Base-by-base conservation (phyloP, 2,797 vertebrate genomes). In the Leuciscus waleckii region DNA sequence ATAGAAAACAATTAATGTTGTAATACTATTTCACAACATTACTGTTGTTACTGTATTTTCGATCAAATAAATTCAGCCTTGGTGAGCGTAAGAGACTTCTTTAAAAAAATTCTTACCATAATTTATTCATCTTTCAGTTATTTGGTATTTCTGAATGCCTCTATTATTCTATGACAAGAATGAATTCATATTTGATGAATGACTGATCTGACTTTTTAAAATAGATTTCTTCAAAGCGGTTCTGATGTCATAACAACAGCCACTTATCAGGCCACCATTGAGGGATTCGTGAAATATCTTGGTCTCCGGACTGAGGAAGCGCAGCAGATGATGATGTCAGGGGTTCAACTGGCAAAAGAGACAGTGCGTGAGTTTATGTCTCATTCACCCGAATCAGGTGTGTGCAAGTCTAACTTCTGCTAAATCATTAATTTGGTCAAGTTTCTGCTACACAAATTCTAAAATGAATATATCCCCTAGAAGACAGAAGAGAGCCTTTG, bases 201-300 rank as follows among this genome's bases (percentile, higher is more conserved):
- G 63, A n/a, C n/a, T 63, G 7, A 35, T 69, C 21, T 37, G 8
- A 16, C 21, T n/a, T 54, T 46, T 80, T 49, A 23, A 19, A 80
- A 26, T 83, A 97, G 96, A 84, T 97, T 94, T 84, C 95, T 97
- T 68, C 87, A 88, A 56, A 92, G 92, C 80, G 96, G 96, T 29
- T 94, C 95, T n/a, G 95, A 96, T 91, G 93, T 97, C 6, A 91
- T 96, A 86, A 93, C 93, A 10, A 96, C 95, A 5, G 95, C 93
- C 23, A 96, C 96, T 5, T 97, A 96, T 85, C 96, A 97, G 90
- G 96, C 95, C 1, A 96, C 92, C 82, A 71, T 97, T 26, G 69
- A 90, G 86, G 96, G 95, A n/a, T 96, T 96, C 89, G 79, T 93
- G 69, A 77, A 81, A 58, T 90, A 96, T 87, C 92, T 96, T 82